phyloP scores from a whole-genome alignment of 2,797 vertebrate genomes.

The Myotis planiceps region DNA sequence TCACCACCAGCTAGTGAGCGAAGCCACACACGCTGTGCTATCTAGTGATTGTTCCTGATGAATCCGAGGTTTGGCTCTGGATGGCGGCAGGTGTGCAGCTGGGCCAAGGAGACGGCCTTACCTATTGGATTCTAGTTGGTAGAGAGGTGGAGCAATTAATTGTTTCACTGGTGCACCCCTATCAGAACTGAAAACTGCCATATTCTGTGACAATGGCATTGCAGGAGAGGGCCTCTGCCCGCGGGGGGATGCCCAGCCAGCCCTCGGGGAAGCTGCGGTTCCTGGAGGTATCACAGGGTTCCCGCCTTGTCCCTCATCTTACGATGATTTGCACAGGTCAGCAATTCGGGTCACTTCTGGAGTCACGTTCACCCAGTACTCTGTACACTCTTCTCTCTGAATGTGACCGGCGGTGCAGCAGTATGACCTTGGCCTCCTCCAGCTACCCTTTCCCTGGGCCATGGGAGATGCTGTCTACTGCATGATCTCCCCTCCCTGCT shows the following conservation, averaged over 20 bases:
- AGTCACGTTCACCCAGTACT: neutral
- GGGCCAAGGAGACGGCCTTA: neutral
- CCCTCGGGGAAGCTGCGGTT: neutral
- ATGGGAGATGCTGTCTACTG: neutral
- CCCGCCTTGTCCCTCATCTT: neutral
- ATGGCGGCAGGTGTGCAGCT: neutral
- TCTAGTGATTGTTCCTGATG: neutral
- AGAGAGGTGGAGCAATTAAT: neutral
- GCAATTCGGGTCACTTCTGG: neutral
- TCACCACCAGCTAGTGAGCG: neutral
- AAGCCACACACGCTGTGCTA: too few relatives aligned
- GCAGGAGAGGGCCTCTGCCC: neutral
- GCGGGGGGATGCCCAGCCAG: neutral
- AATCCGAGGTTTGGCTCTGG: neutral
- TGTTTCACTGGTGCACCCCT: neutral
- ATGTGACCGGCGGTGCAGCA: fast-evolving
- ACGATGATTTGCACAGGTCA: neutral
- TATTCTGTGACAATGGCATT: neutral
- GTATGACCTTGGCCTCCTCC: neutral
- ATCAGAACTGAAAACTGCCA: neutral
- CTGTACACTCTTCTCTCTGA: neutral
- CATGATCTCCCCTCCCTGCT: neutral
- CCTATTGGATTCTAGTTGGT: neutral
- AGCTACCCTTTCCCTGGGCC: neutral
- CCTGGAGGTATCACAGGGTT: neutral